Base-by-base conservation (phyloP, 2,797 vertebrate genomes). In the Enteromius afrohamiltoni region DNA sequence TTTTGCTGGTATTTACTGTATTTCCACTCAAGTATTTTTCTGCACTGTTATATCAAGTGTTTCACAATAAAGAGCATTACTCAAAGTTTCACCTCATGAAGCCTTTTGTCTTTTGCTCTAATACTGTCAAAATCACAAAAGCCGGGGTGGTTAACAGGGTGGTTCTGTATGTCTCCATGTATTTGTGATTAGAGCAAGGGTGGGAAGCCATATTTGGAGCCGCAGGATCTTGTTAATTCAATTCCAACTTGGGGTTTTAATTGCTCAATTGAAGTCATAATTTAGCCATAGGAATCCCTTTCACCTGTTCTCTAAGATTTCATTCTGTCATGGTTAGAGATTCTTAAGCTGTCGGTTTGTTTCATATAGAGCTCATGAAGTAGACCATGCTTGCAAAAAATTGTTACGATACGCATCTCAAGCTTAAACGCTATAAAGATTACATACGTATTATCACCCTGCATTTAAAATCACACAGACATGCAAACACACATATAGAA, bases 231-330 rank as follows among this genome's bases (percentile, higher is more conserved):
- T 90, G 79, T 90, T 94, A 94, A 95, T 93, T 89, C 79, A 88
- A 94, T 94, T 93, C 88, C 87, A 89, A 85, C 88, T 93, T 87
- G 14, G 86, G 86, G 88, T 92, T 93, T 90, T 93, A 94, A 94
- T 92, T 93, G 91, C 85, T 82, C 93, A 93, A 94, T 94, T 95
- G 91, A 88, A 90, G 89, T 88, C 88, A 94, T 94, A 92, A 93
- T 94, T 93, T 91, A 93, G 92, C 94, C 92, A 92, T 94, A 89
- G 92, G 92, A 92, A 93, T 93, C 90, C 87, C 79, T 89, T 91
- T 88, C 90, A 93, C 91, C 92, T 93, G 93, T 92, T 93, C 87
- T 79, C 75, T 83, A 83, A 89, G 79, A 68, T 90, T 87, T 86
- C 85, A 77, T 85, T 69, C 84, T 64, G 84, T 85, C 78, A 87